These are phyloP conservation scores for Thinocorus orbignyianus DNA, from an alignment of 2,113 vertebrate species.

Conservation along the genomic window DNA sequence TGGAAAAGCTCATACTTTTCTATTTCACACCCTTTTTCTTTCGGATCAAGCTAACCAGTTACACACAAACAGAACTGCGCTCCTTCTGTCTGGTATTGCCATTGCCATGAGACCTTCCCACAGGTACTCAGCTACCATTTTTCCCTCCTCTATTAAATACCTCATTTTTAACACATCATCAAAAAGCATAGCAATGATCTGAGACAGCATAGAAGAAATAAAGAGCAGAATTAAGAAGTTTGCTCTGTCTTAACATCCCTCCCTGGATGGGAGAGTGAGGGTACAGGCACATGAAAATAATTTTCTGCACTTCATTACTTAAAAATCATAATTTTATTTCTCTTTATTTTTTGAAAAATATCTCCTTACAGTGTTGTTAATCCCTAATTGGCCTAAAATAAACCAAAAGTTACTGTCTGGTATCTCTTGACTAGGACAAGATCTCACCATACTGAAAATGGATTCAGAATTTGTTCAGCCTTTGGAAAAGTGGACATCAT, in stretches of 20 bases:
- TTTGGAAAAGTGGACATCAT: background rate
- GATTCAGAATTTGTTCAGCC: background rate
- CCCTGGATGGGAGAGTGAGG: background rate
- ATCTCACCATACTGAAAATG: background rate
- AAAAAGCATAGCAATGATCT: background rate
- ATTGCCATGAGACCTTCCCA: background rate
- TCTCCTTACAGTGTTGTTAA: background rate
- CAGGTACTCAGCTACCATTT: background rate
- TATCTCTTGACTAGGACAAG: background rate
- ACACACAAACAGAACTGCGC: background rate
- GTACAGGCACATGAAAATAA: background rate
- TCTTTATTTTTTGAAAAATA: background rate
- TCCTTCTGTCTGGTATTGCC: background rate
- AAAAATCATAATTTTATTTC: background rate
- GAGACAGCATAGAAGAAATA: background rate
- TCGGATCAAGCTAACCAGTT: background rate
- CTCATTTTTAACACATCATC: background rate
- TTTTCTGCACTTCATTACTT: background rate
- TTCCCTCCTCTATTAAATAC: background rate
- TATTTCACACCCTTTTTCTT: background rate
- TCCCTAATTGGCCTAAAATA: background rate
- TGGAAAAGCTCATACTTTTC: background rate
- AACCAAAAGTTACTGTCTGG: background rate
- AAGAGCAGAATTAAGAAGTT: background rate
- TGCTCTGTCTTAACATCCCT: background rate